A percentile compares a stretch with the other conserved stretches of the same genome.
phyloP scores from a whole-genome alignment of 2,797 vertebrate species.

The Chrosomus eos region DNA sequence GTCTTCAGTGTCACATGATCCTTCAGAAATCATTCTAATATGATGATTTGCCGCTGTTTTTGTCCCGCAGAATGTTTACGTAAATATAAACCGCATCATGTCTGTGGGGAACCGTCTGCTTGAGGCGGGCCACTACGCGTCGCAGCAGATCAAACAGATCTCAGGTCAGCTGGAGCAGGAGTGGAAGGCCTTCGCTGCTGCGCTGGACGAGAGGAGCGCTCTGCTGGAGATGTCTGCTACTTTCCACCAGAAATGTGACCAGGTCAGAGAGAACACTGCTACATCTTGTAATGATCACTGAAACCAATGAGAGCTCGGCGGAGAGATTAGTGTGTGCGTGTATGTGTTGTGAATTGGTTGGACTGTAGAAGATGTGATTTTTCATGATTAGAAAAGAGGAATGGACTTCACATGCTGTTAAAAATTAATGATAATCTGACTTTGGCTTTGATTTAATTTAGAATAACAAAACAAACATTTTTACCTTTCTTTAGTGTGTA shows the following conservation, averaged over 20 bases:
- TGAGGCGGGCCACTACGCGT: constrained; percentile 96
- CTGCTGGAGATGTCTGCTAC: constrained; percentile 95
- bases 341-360: background rate
- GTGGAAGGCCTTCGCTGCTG: constrained; percentile 97
- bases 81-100: constrained; percentile 99
- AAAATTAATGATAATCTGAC: background rate
- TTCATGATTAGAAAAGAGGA: background rate
- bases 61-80: constrained; percentile 89
- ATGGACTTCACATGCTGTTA: background rate
- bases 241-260: constrained; percentile 97
- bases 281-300: background rate
- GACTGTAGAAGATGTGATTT: background rate
- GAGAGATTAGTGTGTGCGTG: background rate
- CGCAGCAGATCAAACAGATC: constrained; percentile 98
- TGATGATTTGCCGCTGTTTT: background rate
- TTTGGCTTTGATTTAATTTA: background rate
- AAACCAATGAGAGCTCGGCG: background rate
- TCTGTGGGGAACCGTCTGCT: constrained; percentile 96
- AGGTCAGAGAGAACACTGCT: constrained; percentile 77
- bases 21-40: background rate
- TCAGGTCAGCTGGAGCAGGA: constrained; percentile 95
- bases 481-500: too few relatives aligned
- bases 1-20: background rate
- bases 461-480: background rate
- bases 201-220: constrained; percentile 95